phyloP scores from a whole-genome alignment of 2,113 vertebrate species.

The Apodemus sylvaticus region DNA sequence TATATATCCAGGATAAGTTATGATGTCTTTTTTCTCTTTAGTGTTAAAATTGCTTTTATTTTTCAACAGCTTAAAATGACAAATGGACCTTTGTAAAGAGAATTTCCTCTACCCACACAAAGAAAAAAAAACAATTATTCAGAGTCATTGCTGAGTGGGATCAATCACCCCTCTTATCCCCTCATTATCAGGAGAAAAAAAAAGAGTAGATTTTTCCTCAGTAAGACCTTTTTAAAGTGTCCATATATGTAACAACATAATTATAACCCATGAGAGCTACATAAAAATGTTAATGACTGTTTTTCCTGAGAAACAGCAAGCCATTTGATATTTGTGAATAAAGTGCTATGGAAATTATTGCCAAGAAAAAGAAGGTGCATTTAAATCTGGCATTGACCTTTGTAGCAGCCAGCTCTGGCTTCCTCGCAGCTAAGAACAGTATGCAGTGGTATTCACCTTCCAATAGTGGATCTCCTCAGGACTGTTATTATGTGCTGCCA shows the following conservation, averaged over 20 bases:
- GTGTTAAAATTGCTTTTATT: neutral
- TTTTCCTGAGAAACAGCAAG: conserved; percentile 62
- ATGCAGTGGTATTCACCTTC: accelerated
- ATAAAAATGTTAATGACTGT: conserved; percentile 58
- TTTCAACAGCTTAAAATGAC: conserved; percentile 40
- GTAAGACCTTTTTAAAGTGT: conserved; percentile 45
- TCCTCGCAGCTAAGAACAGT: neutral
- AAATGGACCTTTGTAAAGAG: neutral
- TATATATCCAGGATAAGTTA: neutral
- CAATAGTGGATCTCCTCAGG: neutral
- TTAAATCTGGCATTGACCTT: conserved; percentile 54
- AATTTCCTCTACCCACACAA: neutral
- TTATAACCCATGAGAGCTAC: conserved; percentile 13
- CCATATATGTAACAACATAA: conserved; percentile 61
- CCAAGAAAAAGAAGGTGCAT: neutral
- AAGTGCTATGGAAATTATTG: conserved; percentile 51
- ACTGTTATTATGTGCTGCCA: neutral
- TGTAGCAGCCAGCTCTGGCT: neutral
- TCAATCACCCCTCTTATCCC: conserved; percentile 34
- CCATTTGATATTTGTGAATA: conserved; percentile 42
- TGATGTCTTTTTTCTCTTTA: neutral
- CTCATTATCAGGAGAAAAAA: conserved; percentile 4
- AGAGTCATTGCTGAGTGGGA: neutral
- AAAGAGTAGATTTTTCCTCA: neutral
- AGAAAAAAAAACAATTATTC: conserved; percentile 38